Percentiles rank a stretch among this genome's conserved stretches.
Conservation (phyloP, 2,113 vertebrate species). For the Oenanthe melanoleuca region DNA sequence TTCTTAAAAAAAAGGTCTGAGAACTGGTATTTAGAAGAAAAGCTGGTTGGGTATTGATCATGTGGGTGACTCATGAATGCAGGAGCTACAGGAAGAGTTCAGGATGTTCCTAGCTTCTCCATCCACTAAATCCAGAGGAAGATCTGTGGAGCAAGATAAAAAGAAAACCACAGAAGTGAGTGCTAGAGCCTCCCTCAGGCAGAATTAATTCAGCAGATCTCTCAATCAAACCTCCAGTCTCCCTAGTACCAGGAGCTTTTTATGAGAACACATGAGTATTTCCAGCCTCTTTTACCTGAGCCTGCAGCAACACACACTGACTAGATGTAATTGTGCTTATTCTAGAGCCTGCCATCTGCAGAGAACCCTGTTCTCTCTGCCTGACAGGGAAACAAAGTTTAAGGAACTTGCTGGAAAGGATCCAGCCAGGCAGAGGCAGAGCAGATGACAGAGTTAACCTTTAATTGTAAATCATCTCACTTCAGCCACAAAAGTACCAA, state of each 20-base stretch:
- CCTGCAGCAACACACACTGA: neutral
- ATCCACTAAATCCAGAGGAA: constrained; percentile 77
- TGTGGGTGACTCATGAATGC: neutral
- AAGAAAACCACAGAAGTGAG: neutral
- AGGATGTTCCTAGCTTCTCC: constrained; percentile 74
- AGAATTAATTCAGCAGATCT: constrained; percentile 7
- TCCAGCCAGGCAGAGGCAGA: neutral
- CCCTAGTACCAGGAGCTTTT: neutral
- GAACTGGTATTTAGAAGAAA: neutral
- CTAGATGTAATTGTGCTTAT: neutral
- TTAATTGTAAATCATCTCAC: neutral
- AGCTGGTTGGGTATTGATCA: neutral
- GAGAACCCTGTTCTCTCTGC: neutral
- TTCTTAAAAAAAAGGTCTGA: neutral
- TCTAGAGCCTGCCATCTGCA: neutral
- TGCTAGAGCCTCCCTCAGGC: neutral
- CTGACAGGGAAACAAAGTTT: neutral
- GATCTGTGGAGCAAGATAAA: constrained; percentile 65
- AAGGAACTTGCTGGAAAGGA: neutral
- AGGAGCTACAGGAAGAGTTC: neutral
- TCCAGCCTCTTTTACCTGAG: neutral
- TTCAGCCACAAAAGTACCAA: neutral
- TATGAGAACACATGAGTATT: neutral
- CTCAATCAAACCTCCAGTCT: neutral
- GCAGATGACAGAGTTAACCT: neutral